Evolutionary conservation across 2,888 invertebrate genomes (phyloP).

Genomic region (Aleiodes testaceus): DNA sequence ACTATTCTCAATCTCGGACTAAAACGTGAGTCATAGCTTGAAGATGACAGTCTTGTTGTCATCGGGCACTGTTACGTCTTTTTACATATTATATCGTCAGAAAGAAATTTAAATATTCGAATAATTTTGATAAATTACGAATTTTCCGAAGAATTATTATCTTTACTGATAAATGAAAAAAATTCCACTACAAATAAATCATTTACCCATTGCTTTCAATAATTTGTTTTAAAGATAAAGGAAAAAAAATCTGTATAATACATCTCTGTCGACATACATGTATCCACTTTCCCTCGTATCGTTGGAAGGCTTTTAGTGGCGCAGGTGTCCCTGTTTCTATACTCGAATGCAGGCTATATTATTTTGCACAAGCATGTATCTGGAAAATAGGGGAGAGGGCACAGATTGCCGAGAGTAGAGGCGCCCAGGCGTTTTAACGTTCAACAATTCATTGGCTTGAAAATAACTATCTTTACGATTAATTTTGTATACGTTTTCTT

Average conservation of each 20-base stretch:
- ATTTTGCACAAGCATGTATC: conserved; percentile 8
- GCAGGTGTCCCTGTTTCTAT: conserved; percentile 38
- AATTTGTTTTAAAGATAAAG: neutral
- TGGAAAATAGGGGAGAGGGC: conserved; percentile 23
- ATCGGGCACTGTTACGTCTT: conserved; percentile 36
- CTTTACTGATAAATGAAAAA: conserved; percentile 1
- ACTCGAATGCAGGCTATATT: conserved; percentile 5
- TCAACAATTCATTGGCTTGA: conserved; percentile 25
- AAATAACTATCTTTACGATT: conserved; percentile 16
- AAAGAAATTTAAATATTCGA: too few relatives aligned
- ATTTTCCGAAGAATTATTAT: too few relatives aligned
- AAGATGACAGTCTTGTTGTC: conserved; percentile 56
- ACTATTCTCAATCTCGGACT: conserved; percentile 70
- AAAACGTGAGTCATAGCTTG: conserved; percentile 59
- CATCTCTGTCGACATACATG: conserved; percentile 15
- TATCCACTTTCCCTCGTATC: conserved; percentile 19
- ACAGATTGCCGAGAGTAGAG: conserved; percentile 40
- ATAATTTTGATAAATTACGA: too few relatives aligned
- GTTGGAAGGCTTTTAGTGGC: conserved; percentile 44
- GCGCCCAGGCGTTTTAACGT: conserved; percentile 28
- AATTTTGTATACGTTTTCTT: neutral
- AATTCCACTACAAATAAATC: neutral
- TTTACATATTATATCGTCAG: conserved; percentile 40
- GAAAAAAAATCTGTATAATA: conserved; percentile 21
- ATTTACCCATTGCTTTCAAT: neutral